Evolutionary conservation across 2,113 vertebrate genomes (phyloP).

Genomic region (Gasterosteus aculeatus): DNA sequence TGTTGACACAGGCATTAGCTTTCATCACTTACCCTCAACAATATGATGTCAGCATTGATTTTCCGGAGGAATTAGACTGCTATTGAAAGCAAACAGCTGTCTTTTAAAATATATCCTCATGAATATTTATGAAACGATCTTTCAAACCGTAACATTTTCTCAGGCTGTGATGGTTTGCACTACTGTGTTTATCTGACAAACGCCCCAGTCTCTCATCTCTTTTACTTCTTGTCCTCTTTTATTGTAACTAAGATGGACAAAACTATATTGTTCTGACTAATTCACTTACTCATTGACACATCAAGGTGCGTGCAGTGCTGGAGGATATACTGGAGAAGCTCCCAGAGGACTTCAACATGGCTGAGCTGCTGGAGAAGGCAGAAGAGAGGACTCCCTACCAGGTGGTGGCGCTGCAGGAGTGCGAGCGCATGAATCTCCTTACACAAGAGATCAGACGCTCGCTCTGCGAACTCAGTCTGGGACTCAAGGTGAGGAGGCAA

Average conservation of each 20-base stretch:
- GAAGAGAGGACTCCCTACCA: slow-evolving; percentile 90
- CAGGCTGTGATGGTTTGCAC: slow-evolving; percentile 36
- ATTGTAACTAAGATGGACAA: not conserved
- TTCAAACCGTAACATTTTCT: slow-evolving; percentile 52
- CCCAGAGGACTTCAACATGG: slow-evolving; percentile 89
- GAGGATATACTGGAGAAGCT: slow-evolving; percentile 92
- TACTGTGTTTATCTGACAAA: slow-evolving; percentile 31
- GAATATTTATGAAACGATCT: slow-evolving; percentile 66
- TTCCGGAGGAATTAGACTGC: slow-evolving; percentile 56
- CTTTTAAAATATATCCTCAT: slow-evolving; percentile 58
- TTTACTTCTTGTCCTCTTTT: slow-evolving; percentile 5
- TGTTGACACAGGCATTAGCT: slow-evolving; percentile 63
- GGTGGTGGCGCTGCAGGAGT: slow-evolving; percentile 94
- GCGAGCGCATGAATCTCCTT: slow-evolving; percentile 92
- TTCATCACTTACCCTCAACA: slow-evolving; percentile 58
- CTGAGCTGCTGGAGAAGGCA: slow-evolving; percentile 85
- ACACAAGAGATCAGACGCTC: slow-evolving; percentile 87
- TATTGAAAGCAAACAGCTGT: slow-evolving; percentile 68
- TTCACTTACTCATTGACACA: not conserved
- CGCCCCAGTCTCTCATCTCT: slow-evolving; percentile 4
- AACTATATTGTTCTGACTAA: not conserved
- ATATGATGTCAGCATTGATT: slow-evolving; percentile 69
- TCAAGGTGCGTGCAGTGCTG: slow-evolving; percentile 86
- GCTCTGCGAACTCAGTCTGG: slow-evolving; percentile 86
- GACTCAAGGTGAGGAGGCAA: slow-evolving; percentile 86